phyloP scores from a whole-genome alignment of 2,113 vertebrate genomes.

The Chascanopsetta lugubris region DNA sequence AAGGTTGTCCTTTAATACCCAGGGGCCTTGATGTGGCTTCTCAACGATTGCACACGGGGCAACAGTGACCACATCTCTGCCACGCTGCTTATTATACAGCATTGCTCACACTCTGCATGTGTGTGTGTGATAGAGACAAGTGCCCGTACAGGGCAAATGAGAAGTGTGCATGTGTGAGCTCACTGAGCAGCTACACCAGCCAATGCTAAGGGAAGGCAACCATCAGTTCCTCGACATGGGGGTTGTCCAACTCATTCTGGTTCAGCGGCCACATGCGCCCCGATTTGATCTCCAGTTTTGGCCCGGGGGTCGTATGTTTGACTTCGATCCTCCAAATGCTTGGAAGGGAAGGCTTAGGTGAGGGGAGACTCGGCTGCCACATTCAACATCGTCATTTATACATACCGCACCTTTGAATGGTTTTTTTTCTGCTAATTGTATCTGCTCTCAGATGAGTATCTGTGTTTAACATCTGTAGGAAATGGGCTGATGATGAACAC shows the following conservation, averaged over 20 bases:
- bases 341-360: too few relatives aligned
- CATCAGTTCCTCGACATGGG: too few relatives aligned
- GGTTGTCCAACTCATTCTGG: too few relatives aligned
- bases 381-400: too few relatives aligned
- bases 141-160: constrained; percentile 43
- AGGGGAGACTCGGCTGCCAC: too few relatives aligned
- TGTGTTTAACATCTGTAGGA: background rate
- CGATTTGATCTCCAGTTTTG: too few relatives aligned
- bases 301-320: too few relatives aligned
- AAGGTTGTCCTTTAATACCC: constrained; percentile 88
- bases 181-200: constrained; percentile 61
- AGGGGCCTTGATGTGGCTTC: constrained; percentile 82
- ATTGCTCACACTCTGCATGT: constrained; percentile 74
- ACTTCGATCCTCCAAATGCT: too few relatives aligned
- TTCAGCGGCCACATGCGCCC: too few relatives aligned
- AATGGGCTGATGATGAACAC: background rate
- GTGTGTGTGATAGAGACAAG: constrained; percentile 51
- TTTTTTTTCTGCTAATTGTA: too few relatives aligned
- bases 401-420: too few relatives aligned
- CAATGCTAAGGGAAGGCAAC: constrained; percentile 65
- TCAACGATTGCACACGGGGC: constrained; percentile 82
- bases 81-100: constrained; percentile 83
- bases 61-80: constrained; percentile 80
- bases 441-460: too few relatives aligned
- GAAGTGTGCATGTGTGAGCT: constrained; percentile 15